Conservation (phyloP, 1,140 invertebrate genomes). For the Amyelois transitella region DNA sequence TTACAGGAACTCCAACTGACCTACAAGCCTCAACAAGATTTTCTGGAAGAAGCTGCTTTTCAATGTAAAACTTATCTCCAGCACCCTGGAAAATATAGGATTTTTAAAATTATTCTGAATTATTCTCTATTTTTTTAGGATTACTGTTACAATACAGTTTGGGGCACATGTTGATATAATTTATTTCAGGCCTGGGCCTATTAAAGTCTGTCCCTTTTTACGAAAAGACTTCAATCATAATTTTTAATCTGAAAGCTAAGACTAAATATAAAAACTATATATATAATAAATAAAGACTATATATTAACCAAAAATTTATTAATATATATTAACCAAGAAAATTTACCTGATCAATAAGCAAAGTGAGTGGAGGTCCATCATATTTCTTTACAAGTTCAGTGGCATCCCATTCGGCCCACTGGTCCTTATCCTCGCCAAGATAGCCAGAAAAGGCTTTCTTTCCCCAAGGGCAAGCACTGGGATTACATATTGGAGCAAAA, state of each 20-base stretch:
- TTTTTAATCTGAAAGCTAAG: too few relatives aligned
- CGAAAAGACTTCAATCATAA: too few relatives aligned
- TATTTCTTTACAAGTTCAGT: constrained; percentile 89
- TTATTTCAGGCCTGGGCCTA: too few relatives aligned
- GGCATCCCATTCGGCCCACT: constrained; percentile 93
- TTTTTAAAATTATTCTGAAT: too few relatives aligned
- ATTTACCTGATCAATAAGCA: constrained; percentile 93
- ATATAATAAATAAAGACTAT: too few relatives aligned
- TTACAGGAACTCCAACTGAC: constrained; percentile 81
- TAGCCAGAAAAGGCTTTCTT: constrained; percentile 92
- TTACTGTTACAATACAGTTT: too few relatives aligned
- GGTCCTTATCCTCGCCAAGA: constrained; percentile 81
- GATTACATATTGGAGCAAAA: constrained; percentile 98
- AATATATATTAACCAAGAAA: too few relatives aligned
- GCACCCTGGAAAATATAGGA: constrained; percentile 85
- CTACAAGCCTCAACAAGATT: constrained; percentile 84
- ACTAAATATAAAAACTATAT: too few relatives aligned
- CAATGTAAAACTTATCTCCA: constrained; percentile 87
- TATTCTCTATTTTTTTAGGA: too few relatives aligned
- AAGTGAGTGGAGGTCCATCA: constrained; percentile 86
- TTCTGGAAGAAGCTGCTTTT: constrained; percentile 89
- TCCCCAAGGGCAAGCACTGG: constrained; percentile 90
- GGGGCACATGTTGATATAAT: too few relatives aligned
- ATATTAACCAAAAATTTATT: too few relatives aligned
- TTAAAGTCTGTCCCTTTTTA: too few relatives aligned